Base-by-base conservation (phyloP, 2,113 vertebrate genomes). In the Mesocricetus auratus region DNA sequence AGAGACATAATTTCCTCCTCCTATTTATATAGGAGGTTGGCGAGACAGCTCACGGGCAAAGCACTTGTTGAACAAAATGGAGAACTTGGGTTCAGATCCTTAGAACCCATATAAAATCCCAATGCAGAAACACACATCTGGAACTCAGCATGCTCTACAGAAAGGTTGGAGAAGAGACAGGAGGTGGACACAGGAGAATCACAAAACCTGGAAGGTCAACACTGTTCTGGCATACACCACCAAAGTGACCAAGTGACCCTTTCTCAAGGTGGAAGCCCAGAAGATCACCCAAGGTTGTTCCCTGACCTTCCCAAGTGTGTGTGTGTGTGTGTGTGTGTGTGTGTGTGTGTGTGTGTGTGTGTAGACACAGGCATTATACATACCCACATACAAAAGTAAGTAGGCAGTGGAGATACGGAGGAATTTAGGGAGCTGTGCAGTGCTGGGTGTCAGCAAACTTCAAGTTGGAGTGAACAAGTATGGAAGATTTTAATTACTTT, bases 201-300 rank as follows among this genome's bases (percentile, higher is more conserved):
- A 16, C 21, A 60, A n/a, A 82, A 39, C 36, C 53, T 39, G 53
- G n/a, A 60, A 29, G 81, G n/a, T 42, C n/a, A 83, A 42, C n/a
- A 42, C n/a, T 42, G 2, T 8, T 13, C 12, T 42, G n/a, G n/a
- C n/a, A 29, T 62, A 29, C 0, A 4, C 6, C 5, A 26, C 24
- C 0, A 8, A 68, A 68, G 5, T 39, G 21, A 82, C n/a, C 79
- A 39, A 60, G 22, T 15, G 79, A 7, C 36, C 24, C 1, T 62
- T 42, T 62, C 81, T 62, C 56, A 83, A 83, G 22, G n/a, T 42
- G 81, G 79, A 60, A 26, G 22, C 21, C 31, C n/a, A n/a, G 21
- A 56, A 15, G 47, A 10, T 53, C 15, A 58, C 78, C 33, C 19
- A 13, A n/a, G 78, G 78, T 24, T 50, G 26, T 50, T 6, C 77